These are phyloP conservation scores for Macrosiphum euphorbiae DNA, from an alignment of 2,888 invertebrate species.

Conservation along the genomic window DNA sequence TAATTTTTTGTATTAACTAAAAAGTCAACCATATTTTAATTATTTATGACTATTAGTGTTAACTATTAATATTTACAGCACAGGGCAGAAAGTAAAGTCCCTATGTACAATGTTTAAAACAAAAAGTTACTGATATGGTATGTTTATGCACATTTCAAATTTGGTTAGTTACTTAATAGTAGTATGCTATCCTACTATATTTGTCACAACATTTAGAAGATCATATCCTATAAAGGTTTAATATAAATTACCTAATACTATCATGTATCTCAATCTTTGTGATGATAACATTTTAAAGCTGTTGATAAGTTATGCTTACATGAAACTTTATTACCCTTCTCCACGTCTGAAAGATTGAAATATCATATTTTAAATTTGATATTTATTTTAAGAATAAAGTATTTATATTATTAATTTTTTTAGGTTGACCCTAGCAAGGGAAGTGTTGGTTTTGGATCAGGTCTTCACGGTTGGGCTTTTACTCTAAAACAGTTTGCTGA, in stretches of 20 bases:
- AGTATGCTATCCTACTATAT: neutral
- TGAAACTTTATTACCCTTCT: slow-evolving; percentile 64
- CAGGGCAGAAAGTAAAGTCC: too few species aligned
- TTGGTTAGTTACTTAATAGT: too few species aligned
- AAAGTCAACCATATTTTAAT: too few species aligned
- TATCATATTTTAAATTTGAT: neutral
- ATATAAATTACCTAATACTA: neutral
- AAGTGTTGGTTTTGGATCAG: slow-evolving; percentile 99
- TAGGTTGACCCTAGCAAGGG: slow-evolving; percentile 96
- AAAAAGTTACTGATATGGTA: too few species aligned
- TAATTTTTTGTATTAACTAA: too few species aligned
- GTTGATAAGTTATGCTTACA: slow-evolving; percentile 41
- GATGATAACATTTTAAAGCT: slow-evolving; percentile 24
- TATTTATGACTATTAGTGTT: too few species aligned
- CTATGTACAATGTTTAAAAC: too few species aligned
- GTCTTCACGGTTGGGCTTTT: slow-evolving; percentile 99
- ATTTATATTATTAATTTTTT: neutral
- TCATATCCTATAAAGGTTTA: neutral
- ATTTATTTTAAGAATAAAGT: neutral
- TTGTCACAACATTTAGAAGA: neutral
- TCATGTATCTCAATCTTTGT: neutral
- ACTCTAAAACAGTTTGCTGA: slow-evolving; percentile 99
- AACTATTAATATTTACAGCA: too few species aligned
- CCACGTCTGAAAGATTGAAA: slow-evolving; percentile 65
- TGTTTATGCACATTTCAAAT: too few species aligned